phyloP scores from a whole-genome alignment of 2,888 invertebrate genomes.

The Tetropium fuscum region DNA sequence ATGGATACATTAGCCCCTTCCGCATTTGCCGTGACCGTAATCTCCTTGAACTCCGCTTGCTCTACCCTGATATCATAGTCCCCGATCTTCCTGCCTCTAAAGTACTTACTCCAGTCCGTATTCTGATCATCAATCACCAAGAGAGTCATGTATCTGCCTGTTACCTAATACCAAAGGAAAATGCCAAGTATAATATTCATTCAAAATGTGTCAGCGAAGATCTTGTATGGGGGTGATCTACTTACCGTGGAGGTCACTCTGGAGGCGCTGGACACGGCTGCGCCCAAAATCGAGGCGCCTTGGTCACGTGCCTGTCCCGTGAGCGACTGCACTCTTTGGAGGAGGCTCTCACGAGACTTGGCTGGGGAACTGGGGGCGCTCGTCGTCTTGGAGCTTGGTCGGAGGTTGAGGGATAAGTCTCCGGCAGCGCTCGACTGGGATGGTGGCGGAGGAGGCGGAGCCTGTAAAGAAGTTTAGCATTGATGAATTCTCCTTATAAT shows the following conservation, averaged over 20 bases:
- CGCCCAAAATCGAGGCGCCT: slow-evolving; percentile 72
- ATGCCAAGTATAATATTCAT: too few relatives aligned
- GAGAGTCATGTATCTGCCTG: slow-evolving; percentile 72
- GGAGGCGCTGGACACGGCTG: slow-evolving; percentile 81
- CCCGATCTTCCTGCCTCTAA: slow-evolving; percentile 90
- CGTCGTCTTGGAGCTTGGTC: slow-evolving; percentile 78
- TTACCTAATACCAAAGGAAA: slow-evolving; percentile 34
- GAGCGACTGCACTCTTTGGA: slow-evolving; percentile 91
- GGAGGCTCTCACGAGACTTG: slow-evolving; percentile 88
- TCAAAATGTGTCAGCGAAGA: too few relatives aligned
- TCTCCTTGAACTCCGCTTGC: slow-evolving; percentile 95
- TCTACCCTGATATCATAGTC: slow-evolving; percentile 98
- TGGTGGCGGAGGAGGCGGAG: slow-evolving; percentile 69
- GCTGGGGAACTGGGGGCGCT: slow-evolving; percentile 97
- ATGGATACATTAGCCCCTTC: slow-evolving; percentile 90
- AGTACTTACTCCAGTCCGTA: slow-evolving; percentile 99
- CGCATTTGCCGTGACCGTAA: slow-evolving; percentile 89
- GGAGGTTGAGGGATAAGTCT: slow-evolving; percentile 73
- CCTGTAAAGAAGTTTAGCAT: too few relatives aligned
- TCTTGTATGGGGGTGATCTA: too few relatives aligned
- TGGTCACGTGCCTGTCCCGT: slow-evolving; percentile 70
- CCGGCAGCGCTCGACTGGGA: slow-evolving; percentile 58
- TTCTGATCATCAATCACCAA: slow-evolving; percentile 97
- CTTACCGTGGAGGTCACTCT: slow-evolving; percentile 65
- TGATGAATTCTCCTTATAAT: too few relatives aligned